Percentiles rank a stretch among this genome's conserved stretches.
These are phyloP conservation scores for Gadopsis marmoratus DNA, from an alignment of 2,797 vertebrate species.

Conservation along the genomic window DNA sequence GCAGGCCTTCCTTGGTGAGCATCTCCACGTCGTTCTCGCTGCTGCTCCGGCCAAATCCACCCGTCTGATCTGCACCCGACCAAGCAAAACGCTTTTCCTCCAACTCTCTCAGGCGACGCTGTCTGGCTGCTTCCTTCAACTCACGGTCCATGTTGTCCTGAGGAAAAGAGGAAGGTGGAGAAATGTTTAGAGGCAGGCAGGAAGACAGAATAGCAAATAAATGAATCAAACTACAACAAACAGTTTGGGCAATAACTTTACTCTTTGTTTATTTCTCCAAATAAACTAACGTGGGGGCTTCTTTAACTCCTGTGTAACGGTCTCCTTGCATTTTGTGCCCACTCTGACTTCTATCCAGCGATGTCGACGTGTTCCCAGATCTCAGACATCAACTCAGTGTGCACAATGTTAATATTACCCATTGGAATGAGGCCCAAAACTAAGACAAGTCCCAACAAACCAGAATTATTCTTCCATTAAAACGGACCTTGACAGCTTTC, in stretches of 20 bases:
- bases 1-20: constrained; percentile 90
- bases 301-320: neutral
- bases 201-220: neutral
- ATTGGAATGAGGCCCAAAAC: neutral
- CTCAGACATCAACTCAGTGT: neutral
- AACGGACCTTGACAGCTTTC: constrained; percentile 94
- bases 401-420: neutral
- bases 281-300: too few relatives aligned
- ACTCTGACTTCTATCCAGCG: neutral
- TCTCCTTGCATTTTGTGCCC: neutral
- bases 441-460: neutral
- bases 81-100: constrained; percentile 92
- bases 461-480: neutral
- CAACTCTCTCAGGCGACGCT: constrained; percentile 88
- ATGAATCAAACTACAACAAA: neutral
- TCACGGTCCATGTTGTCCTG: constrained; percentile 94
- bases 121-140: constrained; percentile 89
- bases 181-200: neutral
- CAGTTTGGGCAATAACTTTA: too few relatives aligned
- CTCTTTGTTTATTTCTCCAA: too few relatives aligned
- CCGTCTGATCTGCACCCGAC: constrained; percentile 82
- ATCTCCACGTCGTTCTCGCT: constrained; percentile 96
- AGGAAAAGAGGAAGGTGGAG: constrained; percentile 5
- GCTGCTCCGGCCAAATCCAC: constrained; percentile 92
- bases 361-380: neutral